Conservation (phyloP, 2,113 vertebrate genomes). For the Microcebus ravelobensis region DNA sequence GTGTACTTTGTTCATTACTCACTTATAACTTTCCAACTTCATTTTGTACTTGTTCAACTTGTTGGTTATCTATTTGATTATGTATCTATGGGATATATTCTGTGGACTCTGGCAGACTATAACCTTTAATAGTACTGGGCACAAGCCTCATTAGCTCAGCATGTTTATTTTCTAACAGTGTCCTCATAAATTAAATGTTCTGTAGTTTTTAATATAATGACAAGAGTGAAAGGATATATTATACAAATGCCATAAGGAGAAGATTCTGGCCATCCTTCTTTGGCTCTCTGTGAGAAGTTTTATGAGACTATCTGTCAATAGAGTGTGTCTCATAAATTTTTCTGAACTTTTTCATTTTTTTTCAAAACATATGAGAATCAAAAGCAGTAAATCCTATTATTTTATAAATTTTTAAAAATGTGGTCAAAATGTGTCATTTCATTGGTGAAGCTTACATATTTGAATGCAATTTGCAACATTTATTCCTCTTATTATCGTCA, state of each 20-base stretch:
- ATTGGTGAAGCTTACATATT: not conserved
- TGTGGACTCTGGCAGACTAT: not conserved
- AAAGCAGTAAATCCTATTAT: not conserved
- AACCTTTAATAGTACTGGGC: not conserved
- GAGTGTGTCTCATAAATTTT: not conserved
- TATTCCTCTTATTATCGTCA: slow-evolving; percentile 11
- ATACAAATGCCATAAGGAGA: not conserved
- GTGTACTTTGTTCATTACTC: not conserved
- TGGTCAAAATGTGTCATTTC: not conserved
- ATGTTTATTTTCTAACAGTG: not conserved
- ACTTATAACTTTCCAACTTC: not conserved
- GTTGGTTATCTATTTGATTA: not conserved
- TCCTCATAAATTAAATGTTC: not conserved
- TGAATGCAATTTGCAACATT: not conserved
- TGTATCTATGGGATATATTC: not conserved
- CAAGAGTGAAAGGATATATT: not conserved
- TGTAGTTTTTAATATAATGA: not conserved
- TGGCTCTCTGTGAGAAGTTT: not conserved
- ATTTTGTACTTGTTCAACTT: not conserved
- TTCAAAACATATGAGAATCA: slow-evolving; percentile 19
- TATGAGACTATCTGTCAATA: not conserved
- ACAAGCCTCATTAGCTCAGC: not conserved
- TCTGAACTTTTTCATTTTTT: not conserved
- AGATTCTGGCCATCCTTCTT: not conserved
- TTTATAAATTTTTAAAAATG: not conserved